Evolutionary conservation across 2,113 vertebrate genomes (phyloP).

Genomic region (Hucho hucho): DNA sequence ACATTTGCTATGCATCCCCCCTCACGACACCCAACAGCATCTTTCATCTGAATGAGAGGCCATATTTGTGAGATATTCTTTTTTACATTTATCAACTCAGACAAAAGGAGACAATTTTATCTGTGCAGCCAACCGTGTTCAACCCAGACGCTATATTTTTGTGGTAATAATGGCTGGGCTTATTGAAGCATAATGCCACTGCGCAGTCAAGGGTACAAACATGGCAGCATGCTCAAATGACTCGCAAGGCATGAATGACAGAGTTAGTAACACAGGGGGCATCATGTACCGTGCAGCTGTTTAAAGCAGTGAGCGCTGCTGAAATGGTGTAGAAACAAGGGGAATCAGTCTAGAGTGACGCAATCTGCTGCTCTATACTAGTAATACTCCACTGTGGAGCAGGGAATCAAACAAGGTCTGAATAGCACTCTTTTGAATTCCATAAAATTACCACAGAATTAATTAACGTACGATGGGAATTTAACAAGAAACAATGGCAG

Average conservation of each 20-base stretch:
- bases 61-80: too few relatives aligned
- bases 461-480: too few relatives aligned
- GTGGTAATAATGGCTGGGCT: slow-evolving; percentile 23
- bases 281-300: background rate
- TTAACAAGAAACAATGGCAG: too few relatives aligned
- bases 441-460: too few relatives aligned
- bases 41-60: too few relatives aligned
- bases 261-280: background rate
- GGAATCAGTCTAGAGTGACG: background rate
- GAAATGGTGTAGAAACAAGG: background rate
- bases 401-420: too few relatives aligned
- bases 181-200: slow-evolving; percentile 37
- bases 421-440: too few relatives aligned
- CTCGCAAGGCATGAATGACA: background rate
- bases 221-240: background rate
- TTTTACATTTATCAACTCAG: slow-evolving; percentile 17
- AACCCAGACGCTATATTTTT: slow-evolving; percentile 24
- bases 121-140: slow-evolving; percentile 31
- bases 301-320: background rate
- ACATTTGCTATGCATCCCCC: slow-evolving; percentile 32
- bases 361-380: background rate
- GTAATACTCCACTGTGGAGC: too few relatives aligned
- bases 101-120: slow-evolving; percentile 30
- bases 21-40: too few relatives aligned
- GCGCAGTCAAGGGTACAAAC: slow-evolving; percentile 19